Base-by-base conservation (phyloP, 2,888 invertebrate genomes). In the Ischnus inquisitorius region DNA sequence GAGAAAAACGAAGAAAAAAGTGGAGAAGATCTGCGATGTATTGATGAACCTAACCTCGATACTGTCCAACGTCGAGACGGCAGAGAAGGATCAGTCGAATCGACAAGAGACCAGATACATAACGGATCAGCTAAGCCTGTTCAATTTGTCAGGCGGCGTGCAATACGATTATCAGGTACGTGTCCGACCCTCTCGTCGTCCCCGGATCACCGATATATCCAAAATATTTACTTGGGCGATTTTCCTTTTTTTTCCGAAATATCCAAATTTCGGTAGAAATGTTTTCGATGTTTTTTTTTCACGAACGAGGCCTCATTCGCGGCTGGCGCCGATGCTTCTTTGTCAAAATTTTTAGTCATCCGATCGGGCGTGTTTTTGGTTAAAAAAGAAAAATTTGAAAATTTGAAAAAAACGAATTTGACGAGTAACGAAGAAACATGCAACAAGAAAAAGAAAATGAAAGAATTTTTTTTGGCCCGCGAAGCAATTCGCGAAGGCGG, bases 21-120 rank as follows among this genome's bases (percentile, higher is more conserved):
- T 83, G 79, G 82, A 62, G 74, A 74, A 71, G 72, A 43, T 68
- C 68, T 80, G 88, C 67, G 88, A 93, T 92, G 90, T 88, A 90
- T 93, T 90, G 89, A 89, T 89, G 90, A 90, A 88, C 90, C 90
- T 93, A 93, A 93, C 93, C 92, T 93, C 88, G 83, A 82, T 90
- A 79, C 71, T 87, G 77, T 88, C 88, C 84, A 88, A 85, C 86
- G 87, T 87, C 84, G 86, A 79, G 87, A 87, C 87, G 81, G 86
- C 86, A 79, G 90, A 88, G 89, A 90, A 89, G 90, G 89, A 91
- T 85, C 91, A 91, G 87, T 90, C 89, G 87, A 90, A 79, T 85
- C 87, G 87, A 88, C 89, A 88, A 85, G 89, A 87, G 83, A 89
- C 89, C 74, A 85, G 89, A 83, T 90, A 88, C 86, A 90, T 92